Evolutionary conservation across 2,888 invertebrate species (phyloP), one percentile per base, ranked within the genome.

Genomic region (Deroplatys truncata): DNA sequence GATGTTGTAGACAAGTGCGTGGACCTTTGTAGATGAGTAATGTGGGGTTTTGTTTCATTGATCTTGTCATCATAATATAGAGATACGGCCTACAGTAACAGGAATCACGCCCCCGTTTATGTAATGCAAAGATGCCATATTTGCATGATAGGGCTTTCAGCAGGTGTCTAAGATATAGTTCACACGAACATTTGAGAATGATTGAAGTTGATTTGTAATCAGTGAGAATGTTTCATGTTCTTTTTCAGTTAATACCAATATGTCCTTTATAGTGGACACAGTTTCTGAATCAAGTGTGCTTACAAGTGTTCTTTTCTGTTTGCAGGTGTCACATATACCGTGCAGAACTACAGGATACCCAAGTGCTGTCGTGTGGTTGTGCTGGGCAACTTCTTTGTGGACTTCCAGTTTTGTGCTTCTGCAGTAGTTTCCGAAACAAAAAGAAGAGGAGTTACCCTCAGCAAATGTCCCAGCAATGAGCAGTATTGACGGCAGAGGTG

Each of bases 391-490:
- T 43, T 72, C 56, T 72, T 16, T 72, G 56, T 25, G 56, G 56
- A 72, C 56, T 20, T 20, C 56, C 7, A 72, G 25, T 16, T 72
- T 72, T 72, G 56, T 72, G 56, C 56, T 72, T 72, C 56, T 72
- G 56, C 56, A 72, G 20, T 72, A 25, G 20, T 72, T 72, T 72
- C 56, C 56, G 3, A 72, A 25, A 72, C 56, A 7, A 72, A 20
- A 72, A 72, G 56, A 72, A 72, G 56, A 72, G 56, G 56, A 72
- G 25, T 25, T 72, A 72, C 31, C 82, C 49, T 72, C 31, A 82
- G 31, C 86, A 56, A 56, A 89, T 90, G 90, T 16, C 82, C 49
- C 88, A 72, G 89, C 84, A 84, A 90, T 90, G 90, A 90, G 90
- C 88, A 90, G 89, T 28, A 85, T 85, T 89, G 89, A 84, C 87